phyloP scores from a whole-genome alignment of 2,888 invertebrate genomes.

The Caenorhabditis virilis region DNA sequence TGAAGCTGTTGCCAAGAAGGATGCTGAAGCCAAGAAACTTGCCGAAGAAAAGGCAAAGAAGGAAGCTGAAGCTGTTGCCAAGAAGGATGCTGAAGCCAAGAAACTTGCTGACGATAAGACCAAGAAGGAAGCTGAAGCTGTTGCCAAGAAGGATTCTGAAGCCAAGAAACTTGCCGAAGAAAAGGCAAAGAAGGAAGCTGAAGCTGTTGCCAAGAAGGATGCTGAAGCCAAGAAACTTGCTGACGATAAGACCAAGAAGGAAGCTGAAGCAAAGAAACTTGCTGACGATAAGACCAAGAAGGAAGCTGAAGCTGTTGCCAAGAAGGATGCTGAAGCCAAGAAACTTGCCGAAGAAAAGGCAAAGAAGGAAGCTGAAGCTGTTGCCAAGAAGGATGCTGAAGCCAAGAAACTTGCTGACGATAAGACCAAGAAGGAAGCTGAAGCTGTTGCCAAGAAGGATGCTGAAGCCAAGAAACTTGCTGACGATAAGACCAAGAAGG shows the following conservation, averaged over 20 bases:
- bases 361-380: slow-evolving; percentile 7
- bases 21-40: slow-evolving; percentile 6
- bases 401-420: no score
- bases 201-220: slow-evolving; percentile 3
- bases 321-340: slow-evolving; percentile 9
- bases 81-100: background rate
- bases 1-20: slow-evolving; percentile 8
- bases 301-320: background rate
- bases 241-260: slow-evolving; percentile 7
- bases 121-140: slow-evolving; percentile 6
- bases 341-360: slow-evolving; percentile 13
- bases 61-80: background rate
- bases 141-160: slow-evolving; percentile 3
- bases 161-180: no score
- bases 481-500: no score
- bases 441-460: no score
- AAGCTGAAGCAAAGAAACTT: slow-evolving; percentile 7
- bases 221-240: slow-evolving; percentile 8
- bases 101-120: slow-evolving; percentile 2
- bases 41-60: slow-evolving; percentile 11
- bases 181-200: slow-evolving; percentile 10
- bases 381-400: slow-evolving; percentile 16
- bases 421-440: no score
- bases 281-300: background rate
- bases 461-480: no score